Percentiles rank a stretch among this genome's conserved stretches.
Conservation (phyloP, 2,113 vertebrate species). For the Glaucomys volans region DNA sequence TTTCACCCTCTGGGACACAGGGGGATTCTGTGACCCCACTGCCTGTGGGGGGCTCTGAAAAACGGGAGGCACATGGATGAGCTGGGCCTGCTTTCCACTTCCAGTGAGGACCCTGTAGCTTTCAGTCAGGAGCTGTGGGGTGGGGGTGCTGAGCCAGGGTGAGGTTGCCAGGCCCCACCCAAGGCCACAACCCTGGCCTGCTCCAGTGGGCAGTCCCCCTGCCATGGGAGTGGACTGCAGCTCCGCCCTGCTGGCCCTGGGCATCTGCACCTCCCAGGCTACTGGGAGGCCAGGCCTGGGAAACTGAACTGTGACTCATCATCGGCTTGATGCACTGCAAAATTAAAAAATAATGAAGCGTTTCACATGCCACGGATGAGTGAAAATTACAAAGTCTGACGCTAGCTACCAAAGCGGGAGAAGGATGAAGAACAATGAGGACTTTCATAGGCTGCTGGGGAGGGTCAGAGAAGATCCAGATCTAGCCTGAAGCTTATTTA, state of each 20-base stretch:
- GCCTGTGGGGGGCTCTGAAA: neutral
- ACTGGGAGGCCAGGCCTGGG: neutral
- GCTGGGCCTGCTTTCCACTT: neutral
- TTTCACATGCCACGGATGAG: neutral
- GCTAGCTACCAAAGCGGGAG: neutral
- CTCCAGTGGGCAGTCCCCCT: neutral
- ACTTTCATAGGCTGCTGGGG: neutral
- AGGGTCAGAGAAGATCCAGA: neutral
- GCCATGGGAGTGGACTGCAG: neutral
- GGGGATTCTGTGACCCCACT: neutral
- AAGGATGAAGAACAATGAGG: neutral
- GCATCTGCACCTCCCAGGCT: neutral
- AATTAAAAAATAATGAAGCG: slow-evolving; percentile 28
- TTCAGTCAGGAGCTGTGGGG: neutral
- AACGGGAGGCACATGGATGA: neutral
- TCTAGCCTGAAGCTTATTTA: neutral
- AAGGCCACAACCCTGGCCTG: neutral
- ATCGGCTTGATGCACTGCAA: neutral
- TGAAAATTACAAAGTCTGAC: slow-evolving; percentile 41
- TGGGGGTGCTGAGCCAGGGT: neutral
- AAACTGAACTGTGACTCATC: neutral
- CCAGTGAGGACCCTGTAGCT: neutral
- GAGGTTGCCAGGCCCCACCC: neutral
- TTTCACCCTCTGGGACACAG: neutral
- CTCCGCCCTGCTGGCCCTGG: neutral